Conservation (phyloP, 2,113 vertebrate genomes). For the Chloebia gouldiae region DNA sequence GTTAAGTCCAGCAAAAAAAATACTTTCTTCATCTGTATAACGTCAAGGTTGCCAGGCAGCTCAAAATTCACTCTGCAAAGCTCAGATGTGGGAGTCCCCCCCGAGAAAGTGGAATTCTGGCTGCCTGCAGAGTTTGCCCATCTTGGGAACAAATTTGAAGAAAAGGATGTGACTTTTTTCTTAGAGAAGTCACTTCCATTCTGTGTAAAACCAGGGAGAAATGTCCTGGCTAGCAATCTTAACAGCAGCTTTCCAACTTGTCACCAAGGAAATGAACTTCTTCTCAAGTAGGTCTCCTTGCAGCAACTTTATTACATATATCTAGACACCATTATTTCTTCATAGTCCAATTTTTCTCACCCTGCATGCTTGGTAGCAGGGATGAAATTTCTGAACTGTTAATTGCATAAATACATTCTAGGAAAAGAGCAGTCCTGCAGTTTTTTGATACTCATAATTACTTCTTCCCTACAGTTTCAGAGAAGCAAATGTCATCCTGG, state of each 20-base stretch:
- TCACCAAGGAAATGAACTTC: background rate
- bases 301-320: background rate
- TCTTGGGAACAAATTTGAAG: background rate
- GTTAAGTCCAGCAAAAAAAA: background rate
- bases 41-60: background rate
- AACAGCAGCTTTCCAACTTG: background rate
- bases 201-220: background rate
- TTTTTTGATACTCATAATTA: background rate
- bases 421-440: background rate
- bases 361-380: background rate
- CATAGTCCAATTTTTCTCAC: background rate
- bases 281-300: background rate
- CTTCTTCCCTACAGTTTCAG: background rate
- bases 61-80: background rate
- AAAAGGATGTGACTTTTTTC: background rate
- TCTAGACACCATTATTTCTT: background rate
- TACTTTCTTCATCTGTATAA: background rate
- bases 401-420: background rate
- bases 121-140: background rate
- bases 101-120: background rate
- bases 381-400: background rate
- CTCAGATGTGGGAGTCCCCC: background rate
- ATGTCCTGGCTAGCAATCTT: background rate
- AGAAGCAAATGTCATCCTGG: background rate
- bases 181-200: background rate